phyloP scores from a whole-genome alignment of 2,888 invertebrate genomes.

The Scaptomyza cyrtandrae region DNA sequence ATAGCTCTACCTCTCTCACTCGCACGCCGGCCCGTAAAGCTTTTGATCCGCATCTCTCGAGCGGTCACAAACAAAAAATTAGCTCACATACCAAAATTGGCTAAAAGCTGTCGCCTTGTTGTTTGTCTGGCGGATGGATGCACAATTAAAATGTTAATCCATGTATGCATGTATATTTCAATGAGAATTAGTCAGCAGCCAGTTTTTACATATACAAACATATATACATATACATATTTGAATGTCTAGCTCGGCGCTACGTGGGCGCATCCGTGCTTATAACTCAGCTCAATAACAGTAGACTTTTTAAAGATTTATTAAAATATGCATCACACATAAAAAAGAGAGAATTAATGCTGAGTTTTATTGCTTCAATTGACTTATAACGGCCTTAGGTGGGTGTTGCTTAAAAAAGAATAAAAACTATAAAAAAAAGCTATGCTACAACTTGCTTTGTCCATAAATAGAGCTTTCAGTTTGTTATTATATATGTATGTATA shows the following conservation, averaged over 20 bases:
- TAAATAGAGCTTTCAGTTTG: slow-evolving; percentile 32
- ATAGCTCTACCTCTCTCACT: background rate
- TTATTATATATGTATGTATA: background rate
- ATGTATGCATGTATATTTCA: slow-evolving; percentile 11
- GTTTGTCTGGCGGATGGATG: slow-evolving; percentile 56
- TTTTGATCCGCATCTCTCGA: slow-evolving; percentile 16
- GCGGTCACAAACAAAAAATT: slow-evolving; percentile 20
- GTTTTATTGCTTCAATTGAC: slow-evolving; percentile 70
- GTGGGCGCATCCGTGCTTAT: slow-evolving; percentile 64
- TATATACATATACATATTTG: slow-evolving; percentile 40
- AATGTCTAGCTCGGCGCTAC: slow-evolving; percentile 53
- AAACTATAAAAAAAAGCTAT: slow-evolving; percentile 8
- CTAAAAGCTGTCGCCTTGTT: slow-evolving; percentile 24
- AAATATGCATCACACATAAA: background rate
- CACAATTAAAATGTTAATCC: slow-evolving; percentile 58
- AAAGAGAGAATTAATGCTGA: slow-evolving; percentile 27
- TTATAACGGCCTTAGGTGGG: slow-evolving; percentile 72
- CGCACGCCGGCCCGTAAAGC: slow-evolving; percentile 17
- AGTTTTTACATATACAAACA: slow-evolving; percentile 29
- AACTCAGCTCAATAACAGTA: slow-evolving; percentile 41
- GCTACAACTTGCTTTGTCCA: slow-evolving; percentile 36
- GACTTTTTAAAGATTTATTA: slow-evolving; percentile 32
- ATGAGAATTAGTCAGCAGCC: slow-evolving; percentile 65
- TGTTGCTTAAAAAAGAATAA: slow-evolving; percentile 42
- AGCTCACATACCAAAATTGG: slow-evolving; percentile 65